These are phyloP conservation scores for Anarsia innoxiella DNA, from an alignment of 2,888 invertebrate species.

Conservation along the genomic window DNA sequence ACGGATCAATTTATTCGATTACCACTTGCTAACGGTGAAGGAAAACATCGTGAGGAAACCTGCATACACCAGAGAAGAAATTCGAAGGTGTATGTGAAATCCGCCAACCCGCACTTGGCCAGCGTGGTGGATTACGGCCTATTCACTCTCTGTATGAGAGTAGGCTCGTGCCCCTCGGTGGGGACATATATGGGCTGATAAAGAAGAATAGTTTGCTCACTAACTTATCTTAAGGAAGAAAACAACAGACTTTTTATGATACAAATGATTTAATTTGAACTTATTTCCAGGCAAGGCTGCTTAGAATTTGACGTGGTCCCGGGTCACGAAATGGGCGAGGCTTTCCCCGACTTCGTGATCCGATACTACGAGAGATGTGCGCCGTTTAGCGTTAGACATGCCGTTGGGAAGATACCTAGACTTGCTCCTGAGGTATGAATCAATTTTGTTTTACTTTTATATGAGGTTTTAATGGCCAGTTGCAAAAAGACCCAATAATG, in stretches of 20 bases:
- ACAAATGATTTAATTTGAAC: neutral
- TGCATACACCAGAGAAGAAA: neutral
- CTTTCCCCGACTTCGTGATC: constrained; percentile 78
- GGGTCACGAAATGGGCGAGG: constrained; percentile 75
- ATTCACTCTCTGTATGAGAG: neutral
- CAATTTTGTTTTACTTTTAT: no score
- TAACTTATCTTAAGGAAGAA: no score
- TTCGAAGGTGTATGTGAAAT: neutral
- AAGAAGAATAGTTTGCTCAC: no score
- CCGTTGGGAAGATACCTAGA: constrained; percentile 43
- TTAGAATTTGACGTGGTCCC: constrained; percentile 79
- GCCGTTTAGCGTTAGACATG: constrained; percentile 58
- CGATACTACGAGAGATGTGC: constrained; percentile 76
- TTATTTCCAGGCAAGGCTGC: constrained; percentile 64
- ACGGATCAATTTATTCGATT: neutral
- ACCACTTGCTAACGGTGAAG: neutral
- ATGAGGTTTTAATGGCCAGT: no score
- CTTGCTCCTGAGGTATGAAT: constrained; percentile 53
- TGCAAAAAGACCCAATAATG: no score
- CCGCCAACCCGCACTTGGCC: neutral
- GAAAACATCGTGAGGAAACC: neutral
- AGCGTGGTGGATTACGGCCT: neutral
- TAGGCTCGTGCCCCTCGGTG: neutral
- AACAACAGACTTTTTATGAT: neutral
- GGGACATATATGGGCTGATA: neutral